A percentile compares a stretch with the other conserved stretches of the same genome.
Conservation (phyloP, 2,888 invertebrate species). For the Dione vanillae region DNA sequence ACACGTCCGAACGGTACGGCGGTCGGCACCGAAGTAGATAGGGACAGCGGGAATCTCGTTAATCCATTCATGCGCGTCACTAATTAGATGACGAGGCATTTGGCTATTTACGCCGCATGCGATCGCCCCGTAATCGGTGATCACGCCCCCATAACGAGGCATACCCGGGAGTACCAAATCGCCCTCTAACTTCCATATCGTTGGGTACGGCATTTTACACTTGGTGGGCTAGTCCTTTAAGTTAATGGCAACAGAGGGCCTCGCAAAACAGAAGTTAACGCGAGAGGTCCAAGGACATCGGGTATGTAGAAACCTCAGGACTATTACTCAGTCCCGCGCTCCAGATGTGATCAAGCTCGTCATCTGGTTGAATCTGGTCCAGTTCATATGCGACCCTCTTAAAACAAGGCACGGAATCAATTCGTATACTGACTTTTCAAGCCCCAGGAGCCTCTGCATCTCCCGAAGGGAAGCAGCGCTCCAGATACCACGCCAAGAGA, state of each 20-base stretch:
- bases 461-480: constrained; percentile 44
- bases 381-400: constrained; percentile 45
- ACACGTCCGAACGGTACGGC: no score
- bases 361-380: constrained; percentile 42
- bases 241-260: constrained; percentile 39
- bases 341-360: background rate
- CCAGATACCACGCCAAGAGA: constrained; percentile 50
- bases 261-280: background rate
- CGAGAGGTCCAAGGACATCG: background rate
- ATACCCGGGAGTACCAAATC: background rate
- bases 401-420: constrained; percentile 25
- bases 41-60: constrained; percentile 66
- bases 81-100: constrained; percentile 86
- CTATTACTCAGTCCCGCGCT: background rate
- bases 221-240: background rate
- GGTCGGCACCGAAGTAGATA: no score
- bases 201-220: background rate
- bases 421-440: background rate
- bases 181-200: background rate
- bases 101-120: constrained; percentile 63
- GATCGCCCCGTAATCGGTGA: background rate
- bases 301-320: background rate
- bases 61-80: constrained; percentile 86
- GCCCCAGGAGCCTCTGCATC: constrained; percentile 32
- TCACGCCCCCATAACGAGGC: background rate